Base-by-base conservation (phyloP, 2,113 vertebrate species). In the Alouatta palliata region DNA sequence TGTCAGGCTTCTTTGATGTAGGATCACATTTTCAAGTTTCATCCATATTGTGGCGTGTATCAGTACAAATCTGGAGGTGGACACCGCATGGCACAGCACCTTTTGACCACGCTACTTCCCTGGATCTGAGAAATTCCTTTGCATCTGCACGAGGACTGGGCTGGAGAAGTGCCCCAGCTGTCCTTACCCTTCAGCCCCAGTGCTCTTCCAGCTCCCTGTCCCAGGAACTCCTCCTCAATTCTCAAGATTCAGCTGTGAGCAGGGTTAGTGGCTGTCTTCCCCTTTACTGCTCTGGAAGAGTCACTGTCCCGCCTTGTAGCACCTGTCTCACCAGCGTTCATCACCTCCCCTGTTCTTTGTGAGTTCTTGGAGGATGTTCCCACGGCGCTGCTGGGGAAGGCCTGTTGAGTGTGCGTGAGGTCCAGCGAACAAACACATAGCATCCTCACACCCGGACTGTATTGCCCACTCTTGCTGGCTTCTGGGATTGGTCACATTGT, bases 311-410 rank as follows among this genome's bases (percentile, higher is more conserved):
- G 47, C 16, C 30, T 4, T 5, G 5, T 2, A 20, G 35, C 32
- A 8, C 21, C 27, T 30, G 1, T 23, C 43, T 71, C 5, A 1
- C 68, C 73, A 0, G 0, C 14, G 30, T 2, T 23, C 1, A 1
- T 80, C 49, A 1, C 35, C 14, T 7, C 27, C 19, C 4, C 40
- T 1, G 0, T 27, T 8, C 56, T 7, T 45, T 8, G 1, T 4
- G 21, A 75, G 76, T 40, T 40, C 8, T 45, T 25, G 37, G 84
- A 56, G 37, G n/a, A 3, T 25, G 19, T 54, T n/a, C 5, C 2
- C 13, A 27, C 43, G 61, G 32, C 1, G 0, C 56, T 47, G 32
- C 68, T 11, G 0, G 54, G 7, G 73, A 49, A 2, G 5, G 87
- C 58, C 66, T 71, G 47, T 64, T 30, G 43, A 83, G 6, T 58